Evolutionary conservation across 1,140 invertebrate genomes (phyloP), one percentile per base, ranked within the genome.

Genomic region (Ganaspis sp.): DNA sequence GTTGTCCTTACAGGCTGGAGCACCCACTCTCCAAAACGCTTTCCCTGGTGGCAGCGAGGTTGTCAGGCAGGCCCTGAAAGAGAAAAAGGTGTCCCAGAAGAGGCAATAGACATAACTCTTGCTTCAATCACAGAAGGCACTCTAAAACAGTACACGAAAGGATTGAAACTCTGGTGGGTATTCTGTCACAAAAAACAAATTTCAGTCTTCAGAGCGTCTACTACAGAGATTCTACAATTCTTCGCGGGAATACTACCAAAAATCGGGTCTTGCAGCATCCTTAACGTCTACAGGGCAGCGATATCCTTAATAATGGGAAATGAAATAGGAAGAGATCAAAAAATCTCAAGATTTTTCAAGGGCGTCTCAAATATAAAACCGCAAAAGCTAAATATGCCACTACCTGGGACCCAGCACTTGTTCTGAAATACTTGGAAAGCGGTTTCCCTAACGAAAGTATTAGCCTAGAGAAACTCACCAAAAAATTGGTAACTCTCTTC

Each of bases 81-180:
- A 34, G 29, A n/a, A n/a, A 34, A 34, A 34, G 29, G 2, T 34
- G 29, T 6, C 29, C 2, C 29, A 34, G 29, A 34, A 34, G 29
- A 34, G 6, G 21, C 82, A 19, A 23, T 78, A 1, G 72, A 83
- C 9, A 40, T 84, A 11, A 70, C 78, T 42, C n/a, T 76, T 17
- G 15, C 17, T 9, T 71, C 42, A 23, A 37, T 76, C 4, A 4
- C 42, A n/a, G 19, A 45, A 6, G 17, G 38, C 6, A 70, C 74
- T 6, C n/a, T 70, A 11, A 38, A 19, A 23, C 74, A 70, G 37
- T 76, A 71, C 19, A 23, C 71, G 12, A 71, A 72, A 71, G 6
- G 40, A 9, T n/a, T 76, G 21, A 38, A 29, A 54, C 15, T 72
- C 12, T 76, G 75, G 75, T 76, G 75, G 8, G 1, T 17, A 4